phyloP scores from a whole-genome alignment of 2,797 vertebrate genomes.

The Chelonia mydas region DNA sequence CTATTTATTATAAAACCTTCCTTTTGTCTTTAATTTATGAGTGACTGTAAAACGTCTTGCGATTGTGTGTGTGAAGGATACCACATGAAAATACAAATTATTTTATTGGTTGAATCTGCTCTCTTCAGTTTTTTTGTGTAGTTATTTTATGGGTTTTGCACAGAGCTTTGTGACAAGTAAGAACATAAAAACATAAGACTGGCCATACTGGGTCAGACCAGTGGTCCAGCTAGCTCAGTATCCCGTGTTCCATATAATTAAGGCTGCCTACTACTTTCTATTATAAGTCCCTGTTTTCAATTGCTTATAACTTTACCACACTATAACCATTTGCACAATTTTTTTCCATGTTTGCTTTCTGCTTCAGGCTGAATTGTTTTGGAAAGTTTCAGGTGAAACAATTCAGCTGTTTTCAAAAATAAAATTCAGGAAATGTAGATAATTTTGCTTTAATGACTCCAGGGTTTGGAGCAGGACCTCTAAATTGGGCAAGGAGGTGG shows the following conservation, averaged over 20 bases:
- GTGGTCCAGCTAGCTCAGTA: too few species aligned
- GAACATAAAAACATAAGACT: too few species aligned
- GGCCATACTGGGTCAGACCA: too few species aligned
- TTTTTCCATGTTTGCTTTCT: neutral
- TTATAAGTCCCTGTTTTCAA: neutral
- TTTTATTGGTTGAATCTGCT: slow-evolving; percentile 1
- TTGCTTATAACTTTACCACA: neutral
- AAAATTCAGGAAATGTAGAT: neutral
- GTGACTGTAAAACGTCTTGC: neutral
- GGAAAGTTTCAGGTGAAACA: neutral
- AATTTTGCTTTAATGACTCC: neutral
- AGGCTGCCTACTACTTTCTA: neutral
- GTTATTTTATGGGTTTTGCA: too few species aligned
- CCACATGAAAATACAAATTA: neutral
- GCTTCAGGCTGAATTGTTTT: too few species aligned
- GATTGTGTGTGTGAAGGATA: neutral
- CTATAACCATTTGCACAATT: neutral
- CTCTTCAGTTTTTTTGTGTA: neutral
- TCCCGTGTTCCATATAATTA: neutral
- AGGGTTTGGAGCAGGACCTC: neutral
- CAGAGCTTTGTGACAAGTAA: too few species aligned
- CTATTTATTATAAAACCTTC: neutral
- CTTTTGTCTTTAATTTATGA: fast-evolving
- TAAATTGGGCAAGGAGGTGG: neutral
- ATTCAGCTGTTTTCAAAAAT: neutral